phyloP scores from a whole-genome alignment of 2,888 invertebrate species.

The Chironomus tentans region DNA sequence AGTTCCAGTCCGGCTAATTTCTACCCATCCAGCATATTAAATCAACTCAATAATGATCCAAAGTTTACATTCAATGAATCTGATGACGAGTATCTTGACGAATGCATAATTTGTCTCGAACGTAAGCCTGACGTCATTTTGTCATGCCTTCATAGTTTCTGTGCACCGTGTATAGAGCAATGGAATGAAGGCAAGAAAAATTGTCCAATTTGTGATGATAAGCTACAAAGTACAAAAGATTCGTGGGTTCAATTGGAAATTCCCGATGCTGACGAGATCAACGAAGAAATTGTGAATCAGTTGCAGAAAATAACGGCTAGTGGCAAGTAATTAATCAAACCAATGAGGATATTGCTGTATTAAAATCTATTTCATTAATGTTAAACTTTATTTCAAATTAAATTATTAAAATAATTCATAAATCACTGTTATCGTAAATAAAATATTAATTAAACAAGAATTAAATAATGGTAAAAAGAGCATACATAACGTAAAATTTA shows the following conservation, averaged over 20 bases:
- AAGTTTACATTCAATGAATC: slow-evolving; percentile 21
- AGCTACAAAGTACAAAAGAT: slow-evolving; percentile 53
- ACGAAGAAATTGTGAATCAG: slow-evolving; percentile 42
- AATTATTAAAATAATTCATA: too few relatives aligned
- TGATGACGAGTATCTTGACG: slow-evolving; percentile 41
- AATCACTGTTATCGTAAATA: too few relatives aligned
- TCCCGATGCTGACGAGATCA: slow-evolving; percentile 50
- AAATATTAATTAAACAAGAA: too few relatives aligned
- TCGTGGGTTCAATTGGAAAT: slow-evolving; percentile 55
- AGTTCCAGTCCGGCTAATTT: neutral
- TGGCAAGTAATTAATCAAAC: neutral
- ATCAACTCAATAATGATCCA: slow-evolving; percentile 3
- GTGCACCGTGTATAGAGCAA: slow-evolving; percentile 60
- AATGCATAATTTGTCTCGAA: slow-evolving; percentile 66
- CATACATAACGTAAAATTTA: too few relatives aligned
- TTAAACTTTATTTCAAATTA: too few relatives aligned
- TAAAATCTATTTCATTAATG: too few relatives aligned
- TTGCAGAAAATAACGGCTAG: slow-evolving; percentile 5
- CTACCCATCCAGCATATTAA: neutral
- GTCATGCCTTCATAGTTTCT: slow-evolving; percentile 62
- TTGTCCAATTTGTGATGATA: slow-evolving; percentile 60
- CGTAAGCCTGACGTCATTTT: slow-evolving; percentile 56
- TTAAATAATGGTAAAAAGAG: too few relatives aligned
- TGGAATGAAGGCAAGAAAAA: slow-evolving; percentile 59
- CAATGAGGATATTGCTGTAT: too few relatives aligned